phyloP scores from a whole-genome alignment of 2,797 vertebrate genomes.

The Gymnoscopelus microlampas region DNA sequence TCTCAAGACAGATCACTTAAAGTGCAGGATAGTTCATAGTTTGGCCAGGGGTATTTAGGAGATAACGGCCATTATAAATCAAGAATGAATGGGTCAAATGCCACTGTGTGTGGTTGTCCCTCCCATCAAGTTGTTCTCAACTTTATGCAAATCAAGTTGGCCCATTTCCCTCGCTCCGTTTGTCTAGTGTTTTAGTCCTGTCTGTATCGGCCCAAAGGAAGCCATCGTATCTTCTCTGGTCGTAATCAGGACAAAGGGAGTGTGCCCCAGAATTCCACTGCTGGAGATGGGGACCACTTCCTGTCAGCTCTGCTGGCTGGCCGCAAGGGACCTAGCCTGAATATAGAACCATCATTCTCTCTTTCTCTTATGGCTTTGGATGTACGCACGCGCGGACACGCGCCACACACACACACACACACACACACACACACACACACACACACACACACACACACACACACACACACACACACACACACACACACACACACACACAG shows the following conservation, averaged over 20 bases:
- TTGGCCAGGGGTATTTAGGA: no score
- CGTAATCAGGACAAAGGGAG: slow-evolving; percentile 49
- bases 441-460: neutral
- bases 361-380: slow-evolving; percentile 17
- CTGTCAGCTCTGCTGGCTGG: slow-evolving; percentile 62
- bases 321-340: slow-evolving; percentile 76
- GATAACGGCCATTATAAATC: no score
- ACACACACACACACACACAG: slow-evolving; percentile 20
- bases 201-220: slow-evolving; percentile 10
- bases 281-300: slow-evolving; percentile 56
- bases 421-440: slow-evolving; percentile 17
- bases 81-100: no score
- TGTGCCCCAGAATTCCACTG: slow-evolving; percentile 72
- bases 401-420: slow-evolving; percentile 32
- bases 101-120: no score
- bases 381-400: slow-evolving; percentile 22
- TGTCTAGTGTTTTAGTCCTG: neutral
- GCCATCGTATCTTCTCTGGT: slow-evolving; percentile 9
- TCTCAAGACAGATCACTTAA: no score
- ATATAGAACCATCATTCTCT: slow-evolving; percentile 51
- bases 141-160: no score
- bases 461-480: slow-evolving; percentile 31
- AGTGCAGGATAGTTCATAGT: no score
- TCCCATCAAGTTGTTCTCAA: no score
- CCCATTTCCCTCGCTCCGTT: no score